Conservation (phyloP, 1,140 invertebrate species). For the Alviniconcha marisindica region DNA sequence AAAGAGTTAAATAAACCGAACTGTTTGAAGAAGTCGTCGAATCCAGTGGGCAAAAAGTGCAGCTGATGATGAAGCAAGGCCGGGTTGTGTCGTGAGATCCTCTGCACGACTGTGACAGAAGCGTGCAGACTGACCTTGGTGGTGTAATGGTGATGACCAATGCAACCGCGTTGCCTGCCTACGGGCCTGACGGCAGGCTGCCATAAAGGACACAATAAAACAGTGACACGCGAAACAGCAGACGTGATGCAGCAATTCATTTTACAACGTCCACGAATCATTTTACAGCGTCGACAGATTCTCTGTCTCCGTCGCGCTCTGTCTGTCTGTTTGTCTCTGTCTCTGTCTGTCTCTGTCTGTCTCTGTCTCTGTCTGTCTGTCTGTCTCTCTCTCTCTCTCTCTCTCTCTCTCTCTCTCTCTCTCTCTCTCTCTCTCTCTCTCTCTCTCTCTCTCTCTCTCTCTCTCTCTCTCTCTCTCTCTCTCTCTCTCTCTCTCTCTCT, state of each 20-base stretch:
- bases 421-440: background rate
- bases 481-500: background rate
- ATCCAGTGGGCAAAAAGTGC: no score
- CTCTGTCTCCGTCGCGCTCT: background rate
- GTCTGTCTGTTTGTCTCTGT: background rate
- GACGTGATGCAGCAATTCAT: background rate
- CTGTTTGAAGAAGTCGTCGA: no score
- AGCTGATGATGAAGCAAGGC: no score
- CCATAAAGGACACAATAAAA: no score
- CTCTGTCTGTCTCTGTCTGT: background rate
- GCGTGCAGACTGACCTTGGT: no score
- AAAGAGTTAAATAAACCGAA: no score
- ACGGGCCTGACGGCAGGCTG: no score
- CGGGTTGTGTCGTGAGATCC: no score
- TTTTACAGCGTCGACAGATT: no score
- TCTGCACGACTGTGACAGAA: no score
- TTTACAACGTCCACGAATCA: background rate
- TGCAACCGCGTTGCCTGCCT: no score
- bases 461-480: background rate
- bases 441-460: constrained; percentile 10
- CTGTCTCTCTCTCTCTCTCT: background rate
- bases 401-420: background rate
- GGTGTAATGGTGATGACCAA: no score
- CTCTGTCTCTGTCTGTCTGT: background rate
- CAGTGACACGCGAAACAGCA: background rate